Evolutionary conservation across 2,797 vertebrate species (phyloP).

Genomic region (Saxicola maurus): DNA sequence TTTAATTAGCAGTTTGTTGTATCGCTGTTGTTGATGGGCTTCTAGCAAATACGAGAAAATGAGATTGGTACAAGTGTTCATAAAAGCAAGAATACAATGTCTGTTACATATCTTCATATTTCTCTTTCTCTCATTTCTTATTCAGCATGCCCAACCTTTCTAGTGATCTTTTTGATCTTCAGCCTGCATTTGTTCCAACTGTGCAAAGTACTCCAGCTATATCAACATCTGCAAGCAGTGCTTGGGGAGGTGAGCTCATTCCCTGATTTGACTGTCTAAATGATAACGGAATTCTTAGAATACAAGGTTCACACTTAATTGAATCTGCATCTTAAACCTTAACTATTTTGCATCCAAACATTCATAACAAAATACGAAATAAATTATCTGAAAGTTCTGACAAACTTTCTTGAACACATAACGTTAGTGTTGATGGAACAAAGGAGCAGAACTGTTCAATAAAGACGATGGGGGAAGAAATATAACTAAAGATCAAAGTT

Average conservation of each 20-base stretch:
- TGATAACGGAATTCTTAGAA: background rate
- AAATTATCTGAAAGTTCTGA: background rate
- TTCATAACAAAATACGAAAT: background rate
- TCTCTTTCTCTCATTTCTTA: background rate
- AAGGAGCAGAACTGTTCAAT: background rate
- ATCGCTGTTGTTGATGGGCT: background rate
- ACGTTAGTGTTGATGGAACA: background rate
- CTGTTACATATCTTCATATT: background rate
- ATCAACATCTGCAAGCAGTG: slow-evolving; percentile 79
- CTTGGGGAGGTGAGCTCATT: slow-evolving; percentile 83
- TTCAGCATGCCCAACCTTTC: slow-evolving; percentile 83
- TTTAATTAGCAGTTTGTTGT: background rate
- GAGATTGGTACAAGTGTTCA: rapidly evolving
- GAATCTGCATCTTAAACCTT: background rate
- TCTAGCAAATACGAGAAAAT: background rate
- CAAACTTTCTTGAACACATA: background rate
- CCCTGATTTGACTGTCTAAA: background rate
- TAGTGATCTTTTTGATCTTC: slow-evolving; percentile 90
- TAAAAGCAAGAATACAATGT: background rate
- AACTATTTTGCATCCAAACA: background rate
- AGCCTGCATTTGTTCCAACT: slow-evolving; percentile 85
- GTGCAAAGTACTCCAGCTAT: slow-evolving; percentile 84
- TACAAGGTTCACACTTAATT: background rate
- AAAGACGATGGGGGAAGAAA: background rate
- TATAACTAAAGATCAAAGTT: background rate